Evolutionary conservation across 2,797 vertebrate species (phyloP), one percentile per base, ranked within the genome.

Genomic region (Chloroceryle amazona): DNA sequence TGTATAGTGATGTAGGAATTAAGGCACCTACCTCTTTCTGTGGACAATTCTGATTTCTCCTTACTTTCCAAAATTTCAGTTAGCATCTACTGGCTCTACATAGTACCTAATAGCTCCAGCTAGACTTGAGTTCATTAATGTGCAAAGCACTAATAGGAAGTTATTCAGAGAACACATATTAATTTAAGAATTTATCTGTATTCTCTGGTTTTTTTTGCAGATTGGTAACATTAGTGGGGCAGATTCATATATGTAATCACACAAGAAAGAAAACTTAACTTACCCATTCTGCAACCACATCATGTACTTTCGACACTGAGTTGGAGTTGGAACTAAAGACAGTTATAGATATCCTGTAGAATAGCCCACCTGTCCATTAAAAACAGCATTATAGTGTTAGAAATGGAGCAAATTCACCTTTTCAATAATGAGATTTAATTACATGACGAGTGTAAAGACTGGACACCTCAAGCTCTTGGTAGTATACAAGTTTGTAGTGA

Each of bases 201-300:
- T 47, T n/a, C 1, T 67, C 19, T 42, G 41, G 3, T 41, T 20
- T 52, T 49, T 41, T 47, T 10, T 47, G 29, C 58, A 44, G 29
- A 5, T 5, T 58, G 41, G 14, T 51, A 55, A 60, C 5, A 61
- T 21, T 8, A 33, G 4, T 33, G 13, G 31, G n/a, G 8, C 26
- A 84, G 29, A 88, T 75, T 79, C 19, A 35, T 28, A 39, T 5
- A 35, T 6, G 25, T 17, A 74, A 76, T 78, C 26, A 81, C 4
- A 67, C 1, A 68, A n/a, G 65, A 74, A 80, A 71, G 35, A 58
- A 75, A 89, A 42, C 3, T 81, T 90, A 70, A 97, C 98, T 98
- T 98, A 99, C 99, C 99, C 99, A 99, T 81, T 97, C 92, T 31
- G 96, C 97, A 89, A 99, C 95, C 1, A 96, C 94, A 66, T 70